Evolutionary conservation across 2,888 invertebrate species (phyloP).

Genomic region (Rotaria sp.): DNA sequence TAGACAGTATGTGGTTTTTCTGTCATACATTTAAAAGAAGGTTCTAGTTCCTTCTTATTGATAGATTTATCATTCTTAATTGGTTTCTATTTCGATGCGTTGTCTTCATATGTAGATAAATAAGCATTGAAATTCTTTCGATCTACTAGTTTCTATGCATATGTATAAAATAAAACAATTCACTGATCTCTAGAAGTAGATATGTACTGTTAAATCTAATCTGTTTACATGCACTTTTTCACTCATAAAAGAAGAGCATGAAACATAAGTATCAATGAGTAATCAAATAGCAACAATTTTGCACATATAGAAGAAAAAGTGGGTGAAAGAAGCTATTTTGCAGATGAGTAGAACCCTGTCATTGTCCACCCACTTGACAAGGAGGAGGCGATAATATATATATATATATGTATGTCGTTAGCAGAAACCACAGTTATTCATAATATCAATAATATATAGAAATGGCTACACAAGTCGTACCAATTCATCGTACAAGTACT

Average conservation of each 20-base stretch:
- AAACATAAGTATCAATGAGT: neutral
- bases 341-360: neutral
- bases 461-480: neutral
- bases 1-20: too few relatives aligned
- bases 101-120: neutral
- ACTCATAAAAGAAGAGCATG: neutral
- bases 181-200: neutral
- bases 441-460: neutral
- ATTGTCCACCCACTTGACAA: neutral
- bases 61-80: neutral
- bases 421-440: neutral
- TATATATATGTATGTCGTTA: neutral
- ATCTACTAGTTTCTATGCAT: neutral
- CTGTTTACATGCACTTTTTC: neutral
- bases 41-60: neutral
- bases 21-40: neutral
- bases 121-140: neutral
- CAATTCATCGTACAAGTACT: neutral
- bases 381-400: neutral
- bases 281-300: neutral
- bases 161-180: neutral
- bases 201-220: neutral
- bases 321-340: neutral
- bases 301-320: neutral
- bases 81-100: neutral